Base-by-base conservation (phyloP, 2,113 vertebrate species). In the Polypterus bichir region DNA sequence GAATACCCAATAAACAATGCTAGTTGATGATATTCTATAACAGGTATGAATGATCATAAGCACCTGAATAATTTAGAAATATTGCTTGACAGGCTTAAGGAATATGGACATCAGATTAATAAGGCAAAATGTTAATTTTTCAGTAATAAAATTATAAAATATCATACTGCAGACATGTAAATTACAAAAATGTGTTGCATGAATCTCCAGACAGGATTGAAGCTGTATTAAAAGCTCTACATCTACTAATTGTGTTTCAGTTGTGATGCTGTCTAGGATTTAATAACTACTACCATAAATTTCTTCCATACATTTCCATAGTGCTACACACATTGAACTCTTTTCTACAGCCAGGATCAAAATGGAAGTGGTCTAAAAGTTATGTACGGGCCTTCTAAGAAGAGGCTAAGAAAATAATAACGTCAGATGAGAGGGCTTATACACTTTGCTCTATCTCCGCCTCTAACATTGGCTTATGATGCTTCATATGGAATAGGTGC, bases 401-500 rank as follows among this genome's bases (percentile, higher is more conserved):
- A 47, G n/a, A n/a, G n/a, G 44, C 57, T 10, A 66, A 62, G 45
- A 8, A 27, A 48, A 6, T 67, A 9, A 60, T 65, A 3, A 63
- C 62, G 4, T 65, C 49, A 52, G 62, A 64, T 5, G 45, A 66
- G 4, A n/a, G 57, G 65, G 9, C 48, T 66, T 2, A 65, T 62
- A 8, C 53, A 65, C 9, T 64, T 60, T 58, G 27, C 66, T 52
- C 59, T 53, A 5, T 11, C 27, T 6, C 10, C 11, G 9, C 60
- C 48, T 4, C 48, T 63, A 7, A 8, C 27, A 1, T 48, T 63
- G 1, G 51, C 52, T 1, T 11, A 49, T 63, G 58, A 63, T 49
- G 59, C 65, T 8, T 57, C 44, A 9, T 66, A 59, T 27, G 52
- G 64, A 3, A 59, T 57, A 11, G 65, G 60, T 46, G 44, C 62